phyloP scores from a whole-genome alignment of 2,113 vertebrate genomes.

The Hiodon alosoides region DNA sequence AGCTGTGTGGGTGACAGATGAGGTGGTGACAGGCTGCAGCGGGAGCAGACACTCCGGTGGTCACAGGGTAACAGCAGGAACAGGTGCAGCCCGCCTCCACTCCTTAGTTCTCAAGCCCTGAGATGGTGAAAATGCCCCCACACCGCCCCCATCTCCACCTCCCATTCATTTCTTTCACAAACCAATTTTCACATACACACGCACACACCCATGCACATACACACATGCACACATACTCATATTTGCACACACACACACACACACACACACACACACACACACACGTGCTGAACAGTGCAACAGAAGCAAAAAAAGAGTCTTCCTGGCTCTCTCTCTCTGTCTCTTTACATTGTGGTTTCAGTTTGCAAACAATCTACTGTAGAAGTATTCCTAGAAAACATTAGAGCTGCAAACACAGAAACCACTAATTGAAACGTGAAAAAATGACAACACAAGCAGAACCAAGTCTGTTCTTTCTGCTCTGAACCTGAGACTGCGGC shows the following conservation, averaged over 20 bases:
- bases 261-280: too few species aligned
- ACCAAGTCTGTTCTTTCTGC: neutral
- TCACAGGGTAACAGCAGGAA: neutral
- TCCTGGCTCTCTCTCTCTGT: conserved; percentile 1
- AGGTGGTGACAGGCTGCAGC: conserved; percentile 11
- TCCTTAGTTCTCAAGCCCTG: neutral
- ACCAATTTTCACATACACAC: neutral
- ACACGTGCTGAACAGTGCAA: too few species aligned
- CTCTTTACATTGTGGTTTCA: neutral
- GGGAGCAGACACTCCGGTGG: conserved; percentile 7
- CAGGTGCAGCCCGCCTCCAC: conserved; percentile 21
- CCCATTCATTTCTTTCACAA: too few species aligned
- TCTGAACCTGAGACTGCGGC: neutral
- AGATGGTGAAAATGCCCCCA: neutral
- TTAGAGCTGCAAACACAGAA: conserved; percentile 52
- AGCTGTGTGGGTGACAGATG: neutral
- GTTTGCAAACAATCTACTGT: conserved; percentile 35
- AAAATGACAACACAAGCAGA: neutral
- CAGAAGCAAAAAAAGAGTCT: neutral
- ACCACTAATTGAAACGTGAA: conserved; percentile 19
- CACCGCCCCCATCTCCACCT: neutral
- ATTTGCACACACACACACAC: too few species aligned
- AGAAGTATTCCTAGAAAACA: conserved; percentile 28
- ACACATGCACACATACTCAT: too few species aligned
- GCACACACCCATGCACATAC: too few species aligned